These are phyloP conservation scores for Mareca penelope DNA, from an alignment of 2,797 vertebrate species.

Conservation along the genomic window DNA sequence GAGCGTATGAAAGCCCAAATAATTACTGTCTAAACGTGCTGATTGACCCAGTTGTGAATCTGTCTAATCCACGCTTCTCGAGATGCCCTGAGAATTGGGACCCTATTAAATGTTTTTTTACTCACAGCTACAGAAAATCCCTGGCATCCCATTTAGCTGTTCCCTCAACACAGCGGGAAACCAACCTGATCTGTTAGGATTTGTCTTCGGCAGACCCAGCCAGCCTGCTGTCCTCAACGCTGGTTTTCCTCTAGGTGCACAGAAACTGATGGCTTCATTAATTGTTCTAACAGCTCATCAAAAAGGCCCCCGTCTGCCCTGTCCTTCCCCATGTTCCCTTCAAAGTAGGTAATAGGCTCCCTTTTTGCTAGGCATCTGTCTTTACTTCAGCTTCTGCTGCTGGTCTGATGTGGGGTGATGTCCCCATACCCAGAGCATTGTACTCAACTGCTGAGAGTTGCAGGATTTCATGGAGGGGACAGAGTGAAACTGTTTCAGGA, in stretches of 20 bases:
- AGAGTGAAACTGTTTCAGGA: neutral
- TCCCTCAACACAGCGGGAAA: conserved; percentile 37
- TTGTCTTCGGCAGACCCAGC: conserved; percentile 48
- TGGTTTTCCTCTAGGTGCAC: neutral
- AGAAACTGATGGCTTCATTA: conserved; percentile 38
- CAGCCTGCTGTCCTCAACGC: neutral
- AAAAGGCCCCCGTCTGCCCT: neutral
- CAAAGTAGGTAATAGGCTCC: neutral
- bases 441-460: neutral
- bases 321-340: neutral
- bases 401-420: neutral
- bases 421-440: neutral
- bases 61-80: conserved; percentile 69
- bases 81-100: conserved; percentile 69
- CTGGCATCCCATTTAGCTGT: conserved; percentile 50
- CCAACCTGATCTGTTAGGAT: conserved; percentile 20
- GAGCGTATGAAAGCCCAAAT: conserved; percentile 33
- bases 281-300: neutral
- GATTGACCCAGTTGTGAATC: conserved; percentile 69
- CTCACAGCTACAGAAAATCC: conserved; percentile 65
- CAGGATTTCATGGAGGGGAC: neutral
- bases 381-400: neutral
- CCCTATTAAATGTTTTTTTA: conserved; percentile 66
- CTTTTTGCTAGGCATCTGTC: neutral
- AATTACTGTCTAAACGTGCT: conserved; percentile 65